These are phyloP conservation scores for Dugesia japonica DNA, from an alignment of 2,888 invertebrate genomes.

Conservation along the genomic window DNA sequence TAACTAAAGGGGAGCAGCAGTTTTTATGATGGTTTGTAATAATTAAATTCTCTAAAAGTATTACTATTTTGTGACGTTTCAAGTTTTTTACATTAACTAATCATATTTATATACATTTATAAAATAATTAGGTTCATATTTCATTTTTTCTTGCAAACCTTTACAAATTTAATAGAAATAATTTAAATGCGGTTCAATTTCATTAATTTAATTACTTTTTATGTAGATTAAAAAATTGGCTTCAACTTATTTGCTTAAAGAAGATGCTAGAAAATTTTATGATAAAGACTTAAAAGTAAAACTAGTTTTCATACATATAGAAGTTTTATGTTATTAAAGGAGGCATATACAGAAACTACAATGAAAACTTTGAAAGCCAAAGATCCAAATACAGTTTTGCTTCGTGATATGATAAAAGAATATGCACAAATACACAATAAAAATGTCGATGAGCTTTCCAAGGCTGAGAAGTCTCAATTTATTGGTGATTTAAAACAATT, in stretches of 20 bases:
- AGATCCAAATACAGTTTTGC: neutral
- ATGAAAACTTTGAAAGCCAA: conserved; percentile 1
- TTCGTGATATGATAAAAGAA: conserved; percentile 8
- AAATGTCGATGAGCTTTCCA: neutral
- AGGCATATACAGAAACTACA: neutral
- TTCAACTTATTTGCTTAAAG: neutral
- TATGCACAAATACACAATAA: conserved; percentile 1
- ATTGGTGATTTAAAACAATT: conserved; percentile 8
- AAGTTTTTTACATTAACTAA: too few relatives aligned
- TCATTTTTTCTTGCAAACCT: too few relatives aligned
- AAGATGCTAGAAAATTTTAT: conserved; percentile 1
- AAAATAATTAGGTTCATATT: too few relatives aligned
- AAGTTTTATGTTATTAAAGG: neutral
- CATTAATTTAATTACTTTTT: too few relatives aligned
- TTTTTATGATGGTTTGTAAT: too few relatives aligned
- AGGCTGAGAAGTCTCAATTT: neutral
- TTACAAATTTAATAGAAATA: too few relatives aligned
- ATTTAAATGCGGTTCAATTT: too few relatives aligned
- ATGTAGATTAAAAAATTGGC: conserved; percentile 1
- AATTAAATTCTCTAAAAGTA: too few relatives aligned
- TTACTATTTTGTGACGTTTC: too few relatives aligned
- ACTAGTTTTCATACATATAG: neutral
- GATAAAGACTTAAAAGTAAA: neutral
- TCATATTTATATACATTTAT: too few relatives aligned
- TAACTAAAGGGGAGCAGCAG: too few relatives aligned